Evolutionary conservation across 2,888 invertebrate genomes (phyloP).

Genomic region (Sisyra terminalis): DNA sequence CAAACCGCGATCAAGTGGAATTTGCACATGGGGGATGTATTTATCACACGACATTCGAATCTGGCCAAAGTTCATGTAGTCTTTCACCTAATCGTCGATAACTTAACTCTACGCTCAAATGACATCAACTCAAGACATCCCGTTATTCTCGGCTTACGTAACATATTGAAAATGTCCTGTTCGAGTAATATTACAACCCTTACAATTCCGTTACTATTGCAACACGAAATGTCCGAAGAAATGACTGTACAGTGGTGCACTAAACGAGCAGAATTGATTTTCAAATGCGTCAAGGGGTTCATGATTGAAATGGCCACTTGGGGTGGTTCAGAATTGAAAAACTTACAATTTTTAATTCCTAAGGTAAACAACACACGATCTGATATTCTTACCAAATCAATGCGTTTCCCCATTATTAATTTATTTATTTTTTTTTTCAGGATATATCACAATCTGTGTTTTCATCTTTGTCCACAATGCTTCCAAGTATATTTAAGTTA

Average conservation of each 20-base stretch:
- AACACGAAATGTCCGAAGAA: conserved; percentile 90
- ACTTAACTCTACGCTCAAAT: conserved; percentile 41
- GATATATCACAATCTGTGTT: conserved; percentile 73
- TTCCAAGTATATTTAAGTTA: conserved; percentile 83
- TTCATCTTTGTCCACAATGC: conserved; percentile 64
- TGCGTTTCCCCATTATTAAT: too few relatives aligned
- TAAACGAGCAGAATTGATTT: conserved; percentile 88
- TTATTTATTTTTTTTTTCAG: conserved; percentile 30
- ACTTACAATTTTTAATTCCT: conserved; percentile 72
- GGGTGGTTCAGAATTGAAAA: conserved; percentile 80
- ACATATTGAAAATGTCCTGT: conserved; percentile 90
- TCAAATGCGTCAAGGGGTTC: conserved; percentile 98
- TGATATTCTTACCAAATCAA: neutral
- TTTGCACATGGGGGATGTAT: conserved; percentile 71
- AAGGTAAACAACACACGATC: conserved; percentile 39
- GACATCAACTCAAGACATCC: conserved; percentile 95
- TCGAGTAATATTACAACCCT: conserved; percentile 85
- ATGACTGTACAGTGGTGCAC: conserved; percentile 96
- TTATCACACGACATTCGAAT: conserved; percentile 81
- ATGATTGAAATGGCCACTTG: conserved; percentile 96
- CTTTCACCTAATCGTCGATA: conserved; percentile 85
- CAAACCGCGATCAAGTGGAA: conserved; percentile 33
- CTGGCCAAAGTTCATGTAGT: conserved; percentile 87
- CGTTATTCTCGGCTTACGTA: conserved; percentile 83
- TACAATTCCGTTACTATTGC: conserved; percentile 80